Evolutionary conservation across 2,888 invertebrate genomes (phyloP).

Genomic region (Eurytoma adleriae): DNA sequence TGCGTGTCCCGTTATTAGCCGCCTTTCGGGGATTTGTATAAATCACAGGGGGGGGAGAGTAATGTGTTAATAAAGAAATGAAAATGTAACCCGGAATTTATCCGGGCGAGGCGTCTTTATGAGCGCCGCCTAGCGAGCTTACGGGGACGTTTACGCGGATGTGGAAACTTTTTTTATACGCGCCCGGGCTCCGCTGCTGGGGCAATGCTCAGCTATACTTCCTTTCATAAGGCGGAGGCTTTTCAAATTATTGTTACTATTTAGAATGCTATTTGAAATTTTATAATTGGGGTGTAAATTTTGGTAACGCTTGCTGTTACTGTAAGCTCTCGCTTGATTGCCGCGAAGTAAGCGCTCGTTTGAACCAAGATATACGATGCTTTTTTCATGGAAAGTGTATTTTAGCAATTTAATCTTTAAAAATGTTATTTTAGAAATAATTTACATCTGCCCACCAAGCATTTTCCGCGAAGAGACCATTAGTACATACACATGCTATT

Average conservation of each 20-base stretch:
- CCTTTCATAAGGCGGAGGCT: background rate
- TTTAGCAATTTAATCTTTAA: too few species aligned
- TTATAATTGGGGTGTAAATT: slow-evolving; percentile 9
- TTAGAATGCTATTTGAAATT: background rate
- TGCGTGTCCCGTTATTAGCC: background rate
- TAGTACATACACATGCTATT: slow-evolving; percentile 3
- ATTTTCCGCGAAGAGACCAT: background rate
- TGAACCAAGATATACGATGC: too few species aligned
- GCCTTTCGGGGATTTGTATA: slow-evolving; percentile 17
- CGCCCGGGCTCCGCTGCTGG: background rate
- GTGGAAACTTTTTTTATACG: slow-evolving; percentile 14
- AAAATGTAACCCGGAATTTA: slow-evolving; percentile 23
- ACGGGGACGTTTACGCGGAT: slow-evolving; percentile 10
- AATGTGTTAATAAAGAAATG: slow-evolving; percentile 49
- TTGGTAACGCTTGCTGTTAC: background rate
- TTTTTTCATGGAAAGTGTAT: too few species aligned
- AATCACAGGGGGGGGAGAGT: slow-evolving; percentile 32
- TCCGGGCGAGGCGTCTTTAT: slow-evolving; percentile 23
- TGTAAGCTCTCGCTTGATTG: too few species aligned
- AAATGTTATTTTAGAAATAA: too few species aligned
- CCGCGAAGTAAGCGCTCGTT: too few species aligned
- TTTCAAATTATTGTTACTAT: background rate
- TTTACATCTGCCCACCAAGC: too few species aligned
- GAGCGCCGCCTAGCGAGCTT: background rate
- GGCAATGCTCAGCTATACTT: background rate